Conservation (phyloP, 1,140 invertebrate genomes). For the Camponotus pennsylvanicus region DNA sequence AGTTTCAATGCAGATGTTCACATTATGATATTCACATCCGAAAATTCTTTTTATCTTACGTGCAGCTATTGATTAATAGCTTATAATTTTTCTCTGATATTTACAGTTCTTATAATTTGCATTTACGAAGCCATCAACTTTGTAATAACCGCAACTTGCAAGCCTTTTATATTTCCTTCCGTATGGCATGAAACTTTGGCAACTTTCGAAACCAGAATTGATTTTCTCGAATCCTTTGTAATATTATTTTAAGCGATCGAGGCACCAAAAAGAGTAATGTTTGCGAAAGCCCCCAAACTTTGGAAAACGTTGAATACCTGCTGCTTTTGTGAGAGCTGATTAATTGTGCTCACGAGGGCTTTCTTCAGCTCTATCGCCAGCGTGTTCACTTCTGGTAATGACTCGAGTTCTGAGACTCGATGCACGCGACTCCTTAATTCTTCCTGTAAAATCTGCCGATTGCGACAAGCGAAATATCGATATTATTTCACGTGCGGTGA, state of each 20-base stretch:
- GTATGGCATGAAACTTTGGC: neutral
- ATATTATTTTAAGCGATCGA: conserved; percentile 79
- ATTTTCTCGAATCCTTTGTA: conserved; percentile 4
- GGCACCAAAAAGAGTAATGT: conserved; percentile 76
- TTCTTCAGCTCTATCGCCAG: conserved; percentile 80
- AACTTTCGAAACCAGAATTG: conserved; percentile 1
- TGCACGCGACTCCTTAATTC: conserved; percentile 80
- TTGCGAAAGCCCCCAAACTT: conserved; percentile 80
- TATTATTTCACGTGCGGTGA: neutral
- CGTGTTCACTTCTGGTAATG: conserved; percentile 80
- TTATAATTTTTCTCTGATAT: neutral
- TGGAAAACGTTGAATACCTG: conserved; percentile 84
- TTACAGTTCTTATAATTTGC: neutral
- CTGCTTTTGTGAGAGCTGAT: conserved; percentile 80
- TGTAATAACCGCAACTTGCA: conserved; percentile 47
- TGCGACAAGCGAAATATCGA: conserved; percentile 12
- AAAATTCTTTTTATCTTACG: neutral
- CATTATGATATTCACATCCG: neutral
- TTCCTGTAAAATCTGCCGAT: conserved; percentile 79
- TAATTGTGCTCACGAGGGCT: conserved; percentile 78
- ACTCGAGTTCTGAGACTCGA: conserved; percentile 80
- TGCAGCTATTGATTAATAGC: neutral
- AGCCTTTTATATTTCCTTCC: conserved; percentile 6
- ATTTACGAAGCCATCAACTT: conserved; percentile 16
- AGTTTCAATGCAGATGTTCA: conserved; percentile 4